Conservation (phyloP, 1,140 invertebrate species). For the Listronotus oregonensis region DNA sequence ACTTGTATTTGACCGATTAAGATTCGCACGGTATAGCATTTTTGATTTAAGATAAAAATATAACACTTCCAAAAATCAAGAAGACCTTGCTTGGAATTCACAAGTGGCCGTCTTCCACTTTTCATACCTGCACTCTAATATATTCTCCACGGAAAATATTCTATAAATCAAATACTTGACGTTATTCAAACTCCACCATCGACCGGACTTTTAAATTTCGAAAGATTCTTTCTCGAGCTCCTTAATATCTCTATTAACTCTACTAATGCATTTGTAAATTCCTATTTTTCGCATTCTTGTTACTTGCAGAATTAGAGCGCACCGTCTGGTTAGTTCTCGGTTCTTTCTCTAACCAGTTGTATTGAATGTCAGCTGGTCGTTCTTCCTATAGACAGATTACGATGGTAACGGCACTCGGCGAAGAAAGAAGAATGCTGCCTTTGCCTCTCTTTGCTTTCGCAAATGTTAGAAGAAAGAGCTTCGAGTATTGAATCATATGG, state of each 20-base stretch:
- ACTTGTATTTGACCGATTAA: no score
- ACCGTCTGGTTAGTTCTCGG: constrained; percentile 10
- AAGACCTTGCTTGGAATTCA: no score
- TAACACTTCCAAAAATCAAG: no score
- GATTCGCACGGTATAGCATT: no score
- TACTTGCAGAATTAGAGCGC: constrained; percentile 13
- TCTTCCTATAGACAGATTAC: constrained; percentile 33
- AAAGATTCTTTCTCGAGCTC: constrained; percentile 10
- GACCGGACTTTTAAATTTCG: constrained; percentile 1
- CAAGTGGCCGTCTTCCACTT: no score
- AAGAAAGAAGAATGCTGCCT: constrained; percentile 8
- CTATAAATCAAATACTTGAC: neutral
- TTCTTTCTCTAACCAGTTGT: constrained; percentile 3
- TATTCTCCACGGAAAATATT: no score
- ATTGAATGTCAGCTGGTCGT: constrained; percentile 28
- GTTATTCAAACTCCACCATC: no score
- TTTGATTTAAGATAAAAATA: no score
- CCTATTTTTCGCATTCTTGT: constrained; percentile 33
- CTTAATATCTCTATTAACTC: constrained; percentile 27
- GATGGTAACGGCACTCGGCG: constrained; percentile 25
- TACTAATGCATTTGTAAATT: constrained; percentile 30
- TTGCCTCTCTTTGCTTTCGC: constrained; percentile 6
- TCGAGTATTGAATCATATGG: constrained; percentile 13
- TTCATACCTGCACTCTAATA: no score
- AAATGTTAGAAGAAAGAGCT: constrained; percentile 17